Percentiles rank a stretch among this genome's conserved stretches.
Evolutionary conservation across 2,113 vertebrate species (phyloP).

Genomic region (Poecilia latipinna): DNA sequence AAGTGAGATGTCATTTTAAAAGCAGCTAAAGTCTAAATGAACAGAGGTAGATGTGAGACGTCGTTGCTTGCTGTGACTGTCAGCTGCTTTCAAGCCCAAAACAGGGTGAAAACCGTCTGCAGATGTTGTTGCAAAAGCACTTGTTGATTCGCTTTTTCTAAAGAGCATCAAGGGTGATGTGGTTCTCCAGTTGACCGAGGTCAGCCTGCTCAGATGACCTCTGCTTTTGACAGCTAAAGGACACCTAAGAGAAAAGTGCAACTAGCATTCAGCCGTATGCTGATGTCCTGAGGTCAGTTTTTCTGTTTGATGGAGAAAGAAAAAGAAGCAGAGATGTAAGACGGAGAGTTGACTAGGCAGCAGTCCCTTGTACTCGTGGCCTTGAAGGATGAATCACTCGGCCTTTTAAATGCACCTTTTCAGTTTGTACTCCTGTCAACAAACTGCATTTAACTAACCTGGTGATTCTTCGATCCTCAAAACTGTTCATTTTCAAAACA

Average conservation of each 20-base stretch:
- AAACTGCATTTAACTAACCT: constrained; percentile 23
- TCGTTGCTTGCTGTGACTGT: not conserved
- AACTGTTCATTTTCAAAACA: not conserved
- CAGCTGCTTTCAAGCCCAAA: constrained; percentile 9
- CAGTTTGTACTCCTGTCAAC: constrained; percentile 17
- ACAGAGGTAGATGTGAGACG: constrained; percentile 3
- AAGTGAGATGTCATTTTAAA: constrained; percentile 6
- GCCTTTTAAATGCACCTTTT: constrained; percentile 49
- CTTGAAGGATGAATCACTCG: constrained; percentile 32
- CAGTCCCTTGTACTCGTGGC: constrained; percentile 24
- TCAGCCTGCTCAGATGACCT: constrained; percentile 13
- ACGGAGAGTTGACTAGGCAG: not conserved
- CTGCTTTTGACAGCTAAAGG: constrained; percentile 24
- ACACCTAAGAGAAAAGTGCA: constrained; percentile 56
- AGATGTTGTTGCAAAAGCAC: constrained; percentile 12
- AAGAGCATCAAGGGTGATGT: constrained; percentile 26
- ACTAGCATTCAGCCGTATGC: constrained; percentile 33
- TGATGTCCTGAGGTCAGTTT: constrained; percentile 20
- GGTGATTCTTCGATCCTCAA: not conserved
- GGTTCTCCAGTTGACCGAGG: constrained; percentile 8
- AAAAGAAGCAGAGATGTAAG: not conserved
- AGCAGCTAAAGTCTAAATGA: constrained; percentile 21
- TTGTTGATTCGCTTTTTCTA: constrained; percentile 11
- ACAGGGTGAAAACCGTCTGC: not conserved
- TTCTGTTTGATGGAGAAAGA: constrained; percentile 10